Evolutionary conservation across 1,140 invertebrate species (phyloP), one percentile per base, ranked within the genome.

Genomic region (Acromyrmex charruanus): DNA sequence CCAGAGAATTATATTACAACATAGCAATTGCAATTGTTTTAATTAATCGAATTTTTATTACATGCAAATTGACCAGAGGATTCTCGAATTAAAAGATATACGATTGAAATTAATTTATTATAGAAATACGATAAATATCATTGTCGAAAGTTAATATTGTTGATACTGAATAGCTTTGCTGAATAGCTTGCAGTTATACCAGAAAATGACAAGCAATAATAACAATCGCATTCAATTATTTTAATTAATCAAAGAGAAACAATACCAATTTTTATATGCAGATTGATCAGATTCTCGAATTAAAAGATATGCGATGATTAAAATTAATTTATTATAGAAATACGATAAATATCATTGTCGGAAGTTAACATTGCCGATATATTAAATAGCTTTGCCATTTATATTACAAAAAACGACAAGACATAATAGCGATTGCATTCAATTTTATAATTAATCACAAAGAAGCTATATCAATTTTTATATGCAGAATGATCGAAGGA

Each of bases 281-380:
- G 21, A 77, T 63, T 25, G 18, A 28, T 1, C 7, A 44, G n/a
- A 44, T 77, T n/a, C 9, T 77, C 14, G 39, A 77, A 44, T 28
- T 63, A 18, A 63, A 44, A 12, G 14, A 77, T 63, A 21, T 6
- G 9, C 55, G 55, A n/a, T 58, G 9, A 21, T 21, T 58, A 44
- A 63, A 65, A 63, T 12, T 65, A 49, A 18, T 81, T 81, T 25
- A 3, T 39, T n/a, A 53, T 2, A 71, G 12, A n/a, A 80, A 39
- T 53, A 35, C 39, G 10, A 49, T 28, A 18, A 66, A 66, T 14
- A 28, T 5, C 16, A n/a, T 25, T 77, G 35, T 77, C 10, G 12
- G 31, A 77, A 65, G 59, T 65, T 65, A 3, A 58, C 9, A 21
- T 14, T 55, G 14, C 35, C 58, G n/a, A 1, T 39, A 25, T n/a